A percentile compares a stretch with the other conserved stretches of the same genome.
Conservation (phyloP, 2,888 invertebrate species). For the Hydroisotoma schaefferi region DNA sequence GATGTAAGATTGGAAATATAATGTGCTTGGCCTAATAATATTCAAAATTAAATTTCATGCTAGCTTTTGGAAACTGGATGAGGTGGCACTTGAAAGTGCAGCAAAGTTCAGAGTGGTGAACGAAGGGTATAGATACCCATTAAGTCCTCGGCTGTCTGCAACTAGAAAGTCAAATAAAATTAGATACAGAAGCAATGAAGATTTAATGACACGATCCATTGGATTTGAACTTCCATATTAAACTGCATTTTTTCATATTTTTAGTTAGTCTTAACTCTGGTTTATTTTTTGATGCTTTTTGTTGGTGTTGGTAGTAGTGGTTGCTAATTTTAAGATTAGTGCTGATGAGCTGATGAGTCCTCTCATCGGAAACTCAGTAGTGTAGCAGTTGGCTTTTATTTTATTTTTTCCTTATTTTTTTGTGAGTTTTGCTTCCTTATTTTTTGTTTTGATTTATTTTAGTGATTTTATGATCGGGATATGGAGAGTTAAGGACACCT, state of each 20-base stretch:
- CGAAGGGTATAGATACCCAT: slow-evolving; percentile 1
- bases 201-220: slow-evolving; percentile 6
- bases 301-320: neutral
- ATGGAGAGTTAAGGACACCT: no score
- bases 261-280: neutral
- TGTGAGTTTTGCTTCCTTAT: no score
- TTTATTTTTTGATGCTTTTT: neutral
- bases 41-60: neutral
- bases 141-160: neutral
- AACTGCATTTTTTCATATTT: neutral
- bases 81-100: neutral
- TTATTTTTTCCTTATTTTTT: neutral
- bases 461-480: no score
- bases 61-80: slow-evolving; percentile 11
- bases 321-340: neutral
- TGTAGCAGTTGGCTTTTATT: neutral
- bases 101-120: neutral
- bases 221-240: slow-evolving; percentile 10
- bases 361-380: neutral
- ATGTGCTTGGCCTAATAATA: neutral
- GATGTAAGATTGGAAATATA: no score
- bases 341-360: no score
- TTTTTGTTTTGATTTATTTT: no score
- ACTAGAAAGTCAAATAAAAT: slow-evolving; percentile 4
- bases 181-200: slow-evolving; percentile 8